Percentiles rank a stretch among this genome's conserved stretches.
These are phyloP conservation scores for Agelastica alni DNA, from an alignment of 2,888 invertebrate species.

Conservation along the genomic window DNA sequence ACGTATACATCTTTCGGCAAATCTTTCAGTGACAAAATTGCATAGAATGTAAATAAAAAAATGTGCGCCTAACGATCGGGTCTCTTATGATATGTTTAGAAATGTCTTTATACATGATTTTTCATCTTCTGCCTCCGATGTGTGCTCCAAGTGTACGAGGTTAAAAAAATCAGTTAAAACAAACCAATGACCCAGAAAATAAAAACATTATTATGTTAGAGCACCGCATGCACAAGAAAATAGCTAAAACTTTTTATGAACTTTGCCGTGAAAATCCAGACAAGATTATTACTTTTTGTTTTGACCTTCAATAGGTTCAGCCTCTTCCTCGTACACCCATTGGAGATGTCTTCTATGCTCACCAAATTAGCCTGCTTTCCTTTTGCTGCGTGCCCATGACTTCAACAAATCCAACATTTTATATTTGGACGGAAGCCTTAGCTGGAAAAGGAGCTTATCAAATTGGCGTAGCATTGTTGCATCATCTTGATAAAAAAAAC, in stretches of 20 bases:
- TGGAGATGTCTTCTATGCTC: slow-evolving; percentile 31
- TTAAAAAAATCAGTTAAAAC: slow-evolving; percentile 22
- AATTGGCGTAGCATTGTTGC: neutral
- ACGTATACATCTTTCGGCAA: neutral
- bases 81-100: neutral
- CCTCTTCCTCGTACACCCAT: slow-evolving; percentile 31
- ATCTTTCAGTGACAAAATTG: slow-evolving; percentile 2
- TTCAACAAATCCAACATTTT: neutral
- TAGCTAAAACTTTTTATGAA: slow-evolving; percentile 30
- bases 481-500: no score
- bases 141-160: slow-evolving; percentile 23
- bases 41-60: neutral
- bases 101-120: slow-evolving; percentile 22
- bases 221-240: slow-evolving; percentile 26
- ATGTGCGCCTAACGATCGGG: neutral
- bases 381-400: neutral
- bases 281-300: slow-evolving; percentile 29
- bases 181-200: neutral
- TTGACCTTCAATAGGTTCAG: slow-evolving; percentile 34
- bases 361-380: slow-evolving; percentile 28
- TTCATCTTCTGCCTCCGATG: slow-evolving; percentile 31
- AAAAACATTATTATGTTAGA: slow-evolving; percentile 23
- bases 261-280: slow-evolving; percentile 22
- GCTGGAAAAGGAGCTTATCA: neutral
- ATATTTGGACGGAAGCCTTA: neutral